A percentile compares a stretch with the other conserved stretches of the same genome.
phyloP scores from a whole-genome alignment of 2,888 invertebrate species.

The Hypena proboscidalis region DNA sequence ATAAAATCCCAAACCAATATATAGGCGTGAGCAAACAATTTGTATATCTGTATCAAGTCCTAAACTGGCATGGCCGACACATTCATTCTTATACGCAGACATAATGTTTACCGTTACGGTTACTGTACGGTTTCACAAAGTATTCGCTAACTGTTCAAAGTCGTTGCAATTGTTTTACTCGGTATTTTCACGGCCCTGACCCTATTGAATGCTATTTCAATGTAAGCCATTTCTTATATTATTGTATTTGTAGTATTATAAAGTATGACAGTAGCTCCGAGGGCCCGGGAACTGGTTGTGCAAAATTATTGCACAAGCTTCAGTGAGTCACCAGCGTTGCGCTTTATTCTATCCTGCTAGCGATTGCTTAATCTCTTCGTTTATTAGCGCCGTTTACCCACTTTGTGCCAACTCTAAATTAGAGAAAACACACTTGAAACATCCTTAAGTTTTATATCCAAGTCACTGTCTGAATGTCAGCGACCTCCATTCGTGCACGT shows the following conservation, averaged over 20 bases:
- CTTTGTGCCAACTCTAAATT: conserved; percentile 18
- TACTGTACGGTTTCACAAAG: conserved; percentile 24
- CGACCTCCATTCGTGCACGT: conserved; percentile 33
- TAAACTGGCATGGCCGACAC: conserved; percentile 12
- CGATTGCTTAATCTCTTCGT: conserved; percentile 63
- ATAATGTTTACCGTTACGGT: conserved; percentile 33
- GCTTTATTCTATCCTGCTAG: conserved; percentile 66
- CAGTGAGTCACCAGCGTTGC: conserved; percentile 71
- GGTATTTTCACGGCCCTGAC: conserved; percentile 45
- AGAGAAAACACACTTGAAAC: conserved; percentile 13
- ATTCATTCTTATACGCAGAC: conserved; percentile 28
- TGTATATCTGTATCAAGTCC: conserved; percentile 14
- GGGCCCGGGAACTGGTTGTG: conserved; percentile 67
- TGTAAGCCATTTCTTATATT: conserved; percentile 41
- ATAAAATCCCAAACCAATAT: background rate
- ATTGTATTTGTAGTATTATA: conserved; percentile 51
- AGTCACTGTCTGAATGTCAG: conserved; percentile 5
- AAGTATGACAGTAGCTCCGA: conserved; percentile 55
- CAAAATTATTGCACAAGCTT: conserved; percentile 72
- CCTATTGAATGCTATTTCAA: conserved; percentile 22
- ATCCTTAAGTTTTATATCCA: conserved; percentile 14
- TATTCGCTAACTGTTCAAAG: conserved; percentile 32
- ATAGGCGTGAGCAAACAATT: conserved; percentile 1
- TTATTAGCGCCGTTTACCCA: conserved; percentile 57
- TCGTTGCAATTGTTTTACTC: conserved; percentile 25